Conservation (phyloP, 2,113 vertebrate genomes). For the Potamarius usumacintae region DNA sequence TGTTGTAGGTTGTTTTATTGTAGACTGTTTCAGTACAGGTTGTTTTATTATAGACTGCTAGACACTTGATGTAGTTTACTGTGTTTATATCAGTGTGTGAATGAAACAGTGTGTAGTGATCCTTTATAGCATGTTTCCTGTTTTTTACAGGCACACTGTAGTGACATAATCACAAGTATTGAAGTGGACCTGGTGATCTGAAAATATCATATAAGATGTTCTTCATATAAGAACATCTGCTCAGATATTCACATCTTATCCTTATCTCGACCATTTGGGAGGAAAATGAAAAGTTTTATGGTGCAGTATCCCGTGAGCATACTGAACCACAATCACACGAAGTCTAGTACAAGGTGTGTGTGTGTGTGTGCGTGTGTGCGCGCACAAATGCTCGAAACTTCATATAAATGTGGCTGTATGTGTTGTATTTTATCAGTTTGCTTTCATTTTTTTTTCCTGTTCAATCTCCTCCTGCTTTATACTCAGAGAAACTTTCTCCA, state of each 20-base stretch:
- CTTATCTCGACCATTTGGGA: slow-evolving; percentile 20
- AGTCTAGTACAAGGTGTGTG: not conserved
- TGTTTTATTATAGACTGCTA: not conserved
- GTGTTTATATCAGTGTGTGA: not conserved
- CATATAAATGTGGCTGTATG: not conserved
- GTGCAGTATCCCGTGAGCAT: not conserved
- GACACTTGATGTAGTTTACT: not conserved
- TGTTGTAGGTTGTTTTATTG: not conserved
- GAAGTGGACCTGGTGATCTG: slow-evolving; percentile 35
- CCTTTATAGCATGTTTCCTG: slow-evolving; percentile 5
- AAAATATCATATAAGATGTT: slow-evolving; percentile 31
- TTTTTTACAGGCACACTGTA: slow-evolving; percentile 10
- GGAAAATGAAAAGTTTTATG: slow-evolving; percentile 37
- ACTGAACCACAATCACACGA: slow-evolving; percentile 29
- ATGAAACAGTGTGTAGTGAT: not conserved
- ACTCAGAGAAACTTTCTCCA: slow-evolving; percentile 63
- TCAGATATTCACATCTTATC: slow-evolving; percentile 20
- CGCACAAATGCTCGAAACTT: not conserved
- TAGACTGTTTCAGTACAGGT: not conserved
- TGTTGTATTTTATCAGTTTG: slow-evolving; percentile 30
- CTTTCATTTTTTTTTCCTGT: slow-evolving; percentile 54
- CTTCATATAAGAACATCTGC: slow-evolving; percentile 19
- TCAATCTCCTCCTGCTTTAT: slow-evolving; percentile 65
- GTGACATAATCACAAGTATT: slow-evolving; percentile 12
- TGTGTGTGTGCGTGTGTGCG: not conserved